Evolutionary conservation across 1,140 invertebrate genomes (phyloP).

Genomic region (Tetramorium simillimum): DNA sequence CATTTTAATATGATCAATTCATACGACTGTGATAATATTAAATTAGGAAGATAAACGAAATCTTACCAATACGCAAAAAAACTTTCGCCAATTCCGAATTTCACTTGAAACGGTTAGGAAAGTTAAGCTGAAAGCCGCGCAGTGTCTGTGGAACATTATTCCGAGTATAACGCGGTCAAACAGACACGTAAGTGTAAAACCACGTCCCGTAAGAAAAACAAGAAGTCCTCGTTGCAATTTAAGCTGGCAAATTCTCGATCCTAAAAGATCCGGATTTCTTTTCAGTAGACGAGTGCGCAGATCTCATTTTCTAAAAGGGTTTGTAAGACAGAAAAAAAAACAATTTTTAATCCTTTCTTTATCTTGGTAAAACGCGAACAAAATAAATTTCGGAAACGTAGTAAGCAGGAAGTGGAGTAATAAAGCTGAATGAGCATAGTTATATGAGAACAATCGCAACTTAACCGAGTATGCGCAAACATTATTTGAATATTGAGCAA

Average conservation of each 20-base stretch:
- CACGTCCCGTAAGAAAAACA: constrained; percentile 62
- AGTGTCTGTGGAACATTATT: constrained; percentile 29
- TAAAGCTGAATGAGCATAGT: background rate
- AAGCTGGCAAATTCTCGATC: constrained; percentile 31
- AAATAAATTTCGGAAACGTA: background rate
- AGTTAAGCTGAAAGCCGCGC: constrained; percentile 47
- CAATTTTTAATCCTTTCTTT: constrained; percentile 13
- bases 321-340: background rate
- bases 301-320: background rate
- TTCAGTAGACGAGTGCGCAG: background rate
- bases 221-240: constrained; percentile 30
- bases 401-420: background rate
- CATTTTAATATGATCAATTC: constrained; percentile 10
- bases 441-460: background rate
- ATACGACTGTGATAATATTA: background rate
- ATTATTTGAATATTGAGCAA: constrained; percentile 13
- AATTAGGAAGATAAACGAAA: constrained; percentile 41
- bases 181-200: constrained; percentile 56
- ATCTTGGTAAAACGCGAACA: background rate
- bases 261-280: background rate
- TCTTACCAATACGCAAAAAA: constrained; percentile 26
- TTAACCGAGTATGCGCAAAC: background rate
- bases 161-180: constrained; percentile 18
- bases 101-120: constrained; percentile 2
- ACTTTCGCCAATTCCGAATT: constrained; percentile 27